Percentiles rank a stretch among this genome's conserved stretches.
phyloP scores from a whole-genome alignment of 2,888 invertebrate species.

The Drosophila aldrichi region DNA sequence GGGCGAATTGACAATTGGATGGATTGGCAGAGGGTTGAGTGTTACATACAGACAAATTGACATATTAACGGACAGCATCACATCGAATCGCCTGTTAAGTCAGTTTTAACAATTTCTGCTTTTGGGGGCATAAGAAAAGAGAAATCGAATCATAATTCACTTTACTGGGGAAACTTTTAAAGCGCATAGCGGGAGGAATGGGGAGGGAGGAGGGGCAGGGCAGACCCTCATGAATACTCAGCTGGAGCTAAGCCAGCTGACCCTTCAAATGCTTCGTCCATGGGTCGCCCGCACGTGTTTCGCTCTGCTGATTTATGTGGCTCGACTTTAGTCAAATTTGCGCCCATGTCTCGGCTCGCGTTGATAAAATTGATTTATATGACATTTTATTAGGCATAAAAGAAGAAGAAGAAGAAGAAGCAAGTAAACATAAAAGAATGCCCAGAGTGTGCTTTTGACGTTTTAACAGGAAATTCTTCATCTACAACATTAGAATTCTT shows the following conservation, averaged over 20 bases:
- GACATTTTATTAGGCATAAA: constrained; percentile 35
- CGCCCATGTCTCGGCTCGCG: constrained; percentile 29
- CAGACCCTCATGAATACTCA: constrained; percentile 20
- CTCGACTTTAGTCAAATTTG: constrained; percentile 44
- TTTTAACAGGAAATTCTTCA: background rate
- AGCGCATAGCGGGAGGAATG: constrained; percentile 1
- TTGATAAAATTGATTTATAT: constrained; percentile 69
- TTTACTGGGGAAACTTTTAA: constrained; percentile 20
- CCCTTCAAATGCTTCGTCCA: constrained; percentile 8
- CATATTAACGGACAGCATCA: background rate
- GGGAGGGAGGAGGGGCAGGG: too few species aligned
- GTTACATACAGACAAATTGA: background rate
- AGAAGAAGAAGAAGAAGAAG: background rate
- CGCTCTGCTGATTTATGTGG: constrained; percentile 66
- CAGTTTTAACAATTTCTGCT: background rate
- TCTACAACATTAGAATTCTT: background rate
- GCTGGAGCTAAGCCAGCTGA: constrained; percentile 43
- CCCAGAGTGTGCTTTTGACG: constrained; percentile 15
- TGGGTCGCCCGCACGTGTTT: constrained; percentile 55
- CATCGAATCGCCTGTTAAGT: background rate
- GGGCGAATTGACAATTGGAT: background rate
- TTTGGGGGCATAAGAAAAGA: background rate
- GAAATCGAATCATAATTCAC: background rate
- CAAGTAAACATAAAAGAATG: background rate
- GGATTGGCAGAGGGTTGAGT: background rate